Percentiles rank a stretch among this genome's conserved stretches.
Evolutionary conservation across 2,113 vertebrate species (phyloP).

Genomic region (Variabilichromis moorii): DNA sequence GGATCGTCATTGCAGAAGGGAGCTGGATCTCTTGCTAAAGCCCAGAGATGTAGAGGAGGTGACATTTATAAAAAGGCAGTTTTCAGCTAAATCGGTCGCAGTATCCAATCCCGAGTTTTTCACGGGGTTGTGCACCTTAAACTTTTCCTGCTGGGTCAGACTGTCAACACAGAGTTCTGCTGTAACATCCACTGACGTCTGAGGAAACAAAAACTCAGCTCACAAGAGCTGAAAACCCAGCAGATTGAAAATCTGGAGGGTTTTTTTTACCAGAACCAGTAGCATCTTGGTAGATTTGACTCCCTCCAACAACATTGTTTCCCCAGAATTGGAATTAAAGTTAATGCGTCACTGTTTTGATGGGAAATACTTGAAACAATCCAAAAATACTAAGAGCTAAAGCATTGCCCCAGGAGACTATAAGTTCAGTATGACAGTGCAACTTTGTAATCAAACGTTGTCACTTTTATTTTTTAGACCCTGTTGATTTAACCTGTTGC

Average conservation of each 20-base stretch:
- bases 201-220: neutral
- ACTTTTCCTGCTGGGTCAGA: neutral
- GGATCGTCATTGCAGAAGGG: neutral
- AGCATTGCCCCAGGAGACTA: neutral
- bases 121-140: neutral
- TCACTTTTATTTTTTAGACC: neutral
- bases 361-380: neutral
- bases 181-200: neutral
- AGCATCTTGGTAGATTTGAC: neutral
- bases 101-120: neutral
- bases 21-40: neutral
- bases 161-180: neutral
- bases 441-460: neutral
- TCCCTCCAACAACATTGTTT: neutral
- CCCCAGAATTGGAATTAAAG: neutral
- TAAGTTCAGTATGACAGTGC: neutral
- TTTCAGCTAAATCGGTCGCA: neutral
- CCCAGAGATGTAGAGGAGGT: neutral
- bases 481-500: neutral
- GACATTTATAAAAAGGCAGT: neutral
- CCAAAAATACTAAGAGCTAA: neutral
- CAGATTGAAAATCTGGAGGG: fast-evolving
- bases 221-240: neutral
- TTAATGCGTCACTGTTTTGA: neutral
- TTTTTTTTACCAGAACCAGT: neutral